Evolutionary conservation across 2,113 vertebrate genomes (phyloP).

Genomic region (Thermophis baileyi): DNA sequence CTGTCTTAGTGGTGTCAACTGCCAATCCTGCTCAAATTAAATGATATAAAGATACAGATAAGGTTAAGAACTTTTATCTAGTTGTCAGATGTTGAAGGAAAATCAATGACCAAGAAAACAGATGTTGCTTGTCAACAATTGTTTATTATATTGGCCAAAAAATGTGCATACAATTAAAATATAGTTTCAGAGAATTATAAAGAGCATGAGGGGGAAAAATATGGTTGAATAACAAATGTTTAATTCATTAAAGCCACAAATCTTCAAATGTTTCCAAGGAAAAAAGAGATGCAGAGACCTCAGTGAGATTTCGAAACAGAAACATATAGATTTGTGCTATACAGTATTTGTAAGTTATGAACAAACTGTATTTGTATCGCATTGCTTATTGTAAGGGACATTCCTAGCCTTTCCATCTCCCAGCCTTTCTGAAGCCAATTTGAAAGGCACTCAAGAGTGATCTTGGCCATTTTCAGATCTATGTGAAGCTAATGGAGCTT

Average conservation of each 20-base stretch:
- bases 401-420: neutral
- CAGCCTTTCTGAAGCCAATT: neutral
- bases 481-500: neutral
- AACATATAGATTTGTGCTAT: neutral
- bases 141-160: neutral
- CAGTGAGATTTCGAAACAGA: neutral
- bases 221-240: neutral
- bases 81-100: constrained; percentile 49
- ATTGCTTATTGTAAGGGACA: neutral
- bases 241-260: neutral
- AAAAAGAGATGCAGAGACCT: neutral
- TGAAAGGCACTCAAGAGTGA: neutral
- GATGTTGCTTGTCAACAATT: neutral
- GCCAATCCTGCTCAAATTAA: neutral
- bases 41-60: constrained; percentile 44
- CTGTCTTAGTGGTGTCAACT: constrained; percentile 36
- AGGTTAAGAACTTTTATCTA: constrained; percentile 53
- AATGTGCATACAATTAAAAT: neutral
- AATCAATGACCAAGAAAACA: neutral
- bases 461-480: neutral
- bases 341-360: neutral
- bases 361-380: neutral
- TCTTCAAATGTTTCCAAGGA: neutral
- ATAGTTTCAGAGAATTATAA: neutral
- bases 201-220: neutral